phyloP scores from a whole-genome alignment of 2,113 vertebrate species.

The Seriola dumerili region DNA sequence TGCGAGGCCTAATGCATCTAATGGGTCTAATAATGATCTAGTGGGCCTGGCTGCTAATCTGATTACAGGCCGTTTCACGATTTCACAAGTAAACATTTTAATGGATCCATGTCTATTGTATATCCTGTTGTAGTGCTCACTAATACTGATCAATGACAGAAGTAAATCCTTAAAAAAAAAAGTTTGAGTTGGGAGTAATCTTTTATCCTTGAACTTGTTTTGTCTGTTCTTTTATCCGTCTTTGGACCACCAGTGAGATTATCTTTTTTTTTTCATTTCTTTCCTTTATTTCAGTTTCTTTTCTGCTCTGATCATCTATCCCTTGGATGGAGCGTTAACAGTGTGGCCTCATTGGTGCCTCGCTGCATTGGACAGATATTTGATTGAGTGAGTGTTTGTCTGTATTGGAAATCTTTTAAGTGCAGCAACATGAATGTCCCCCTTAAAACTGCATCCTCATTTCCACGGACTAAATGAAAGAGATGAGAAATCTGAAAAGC shows the following conservation, averaged over 20 bases:
- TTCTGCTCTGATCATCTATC: not conserved
- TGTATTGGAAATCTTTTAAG: not conserved
- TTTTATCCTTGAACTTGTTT: slow-evolving; percentile 13
- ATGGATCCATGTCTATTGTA: slow-evolving; percentile 34
- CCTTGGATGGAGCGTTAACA: not conserved
- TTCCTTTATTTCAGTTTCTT: not conserved
- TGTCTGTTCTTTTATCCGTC: slow-evolving; percentile 40
- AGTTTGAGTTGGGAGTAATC: slow-evolving; percentile 36
- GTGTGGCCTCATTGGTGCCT: not conserved
- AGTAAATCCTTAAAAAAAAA: not conserved
- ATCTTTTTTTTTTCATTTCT: slow-evolving; percentile 7
- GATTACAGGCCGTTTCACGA: slow-evolving; percentile 21
- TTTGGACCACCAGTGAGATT: slow-evolving; percentile 14
- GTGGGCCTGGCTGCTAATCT: slow-evolving; percentile 23
- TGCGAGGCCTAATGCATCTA: slow-evolving; percentile 32
- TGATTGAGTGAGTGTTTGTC: not conserved
- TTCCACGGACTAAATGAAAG: not conserved
- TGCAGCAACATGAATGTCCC: not conserved
- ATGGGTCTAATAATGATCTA: slow-evolving; percentile 32
- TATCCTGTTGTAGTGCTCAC: slow-evolving; percentile 11
- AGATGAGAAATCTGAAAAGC: slow-evolving; percentile 3
- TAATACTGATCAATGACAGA: not conserved
- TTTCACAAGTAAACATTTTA: slow-evolving; percentile 23
- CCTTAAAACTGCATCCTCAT: not conserved
- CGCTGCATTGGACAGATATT: not conserved